Base-by-base conservation (phyloP, 2,113 vertebrate species). In the Mixornis gularis region DNA sequence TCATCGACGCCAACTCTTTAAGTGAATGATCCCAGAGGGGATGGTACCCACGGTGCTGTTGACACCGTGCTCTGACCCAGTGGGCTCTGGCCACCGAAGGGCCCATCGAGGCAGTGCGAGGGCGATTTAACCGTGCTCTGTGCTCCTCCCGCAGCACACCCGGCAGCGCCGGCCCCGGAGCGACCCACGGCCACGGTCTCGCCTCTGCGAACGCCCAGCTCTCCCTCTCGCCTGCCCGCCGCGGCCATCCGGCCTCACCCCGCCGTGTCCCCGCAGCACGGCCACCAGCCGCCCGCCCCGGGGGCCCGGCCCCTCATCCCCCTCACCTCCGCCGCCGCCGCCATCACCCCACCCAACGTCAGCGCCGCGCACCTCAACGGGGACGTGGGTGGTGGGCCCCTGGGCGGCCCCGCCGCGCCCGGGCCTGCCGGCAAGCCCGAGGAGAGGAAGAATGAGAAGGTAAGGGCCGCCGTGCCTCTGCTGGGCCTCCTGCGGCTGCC, bases 361-460 rank as follows among this genome's bases (percentile, higher is more conserved):
- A 98, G 96, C 4, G 98, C 98, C 0, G 98, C 98, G 62, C 98
- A 98, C 90, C 97, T 99, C 94, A 98, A 98, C 1, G 98, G 98
- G 18, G 98, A 99, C 38, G 78, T 29, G 0, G 89, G 82, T 9
- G 65, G 51, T 2, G 97, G 95, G 5, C 92, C 98, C 5, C 36
- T 98, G 53, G 87, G 97, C 4, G 94, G 97, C 10, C 97, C 97
- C 6, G 92, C 95, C 1, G 96, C 97, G 21, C 97, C 98, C 80
- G 97, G 97, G 58, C 97, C 98, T 7, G 88, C 98, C 53, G 79
- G 96, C 89, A 99, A 98, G 41, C 59, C 95, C 6, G 98, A 99
- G 9, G 98, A 98, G 59, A 98, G 97, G 95, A 99, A 99, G 95
- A 97, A 94, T 1, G 99, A 99, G 87, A 99, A 99, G 98, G 99